A percentile compares a stretch with the other conserved stretches of the same genome.
Conservation (phyloP, 2,888 invertebrate species). For the Amiota mariae region DNA sequence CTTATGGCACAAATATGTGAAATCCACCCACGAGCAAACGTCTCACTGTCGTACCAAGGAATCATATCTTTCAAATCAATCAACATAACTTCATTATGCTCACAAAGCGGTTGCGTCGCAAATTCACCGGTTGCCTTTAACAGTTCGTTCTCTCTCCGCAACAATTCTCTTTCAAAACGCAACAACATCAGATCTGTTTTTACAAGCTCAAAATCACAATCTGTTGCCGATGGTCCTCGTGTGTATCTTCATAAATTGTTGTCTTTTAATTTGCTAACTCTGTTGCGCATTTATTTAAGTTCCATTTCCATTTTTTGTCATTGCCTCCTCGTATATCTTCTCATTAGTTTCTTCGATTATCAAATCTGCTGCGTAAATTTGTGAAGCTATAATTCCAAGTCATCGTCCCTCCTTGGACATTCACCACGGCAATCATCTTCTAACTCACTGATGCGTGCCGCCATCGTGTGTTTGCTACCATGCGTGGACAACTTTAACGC, state of each 20-base stretch:
- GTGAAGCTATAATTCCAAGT: too few species aligned
- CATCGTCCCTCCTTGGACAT: background rate
- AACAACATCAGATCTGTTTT: background rate
- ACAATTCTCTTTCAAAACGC: too few species aligned
- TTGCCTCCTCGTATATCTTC: background rate
- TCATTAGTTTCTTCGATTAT: background rate
- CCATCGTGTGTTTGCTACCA: background rate
- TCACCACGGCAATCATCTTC: background rate
- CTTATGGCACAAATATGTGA: too few species aligned
- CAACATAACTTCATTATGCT: background rate
- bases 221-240: background rate
- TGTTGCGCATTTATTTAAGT: background rate
- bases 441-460: background rate
- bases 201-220: background rate
- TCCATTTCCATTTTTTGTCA: background rate
- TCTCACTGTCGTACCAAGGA: background rate
- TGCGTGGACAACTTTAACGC: too few species aligned
- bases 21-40: too few species aligned
- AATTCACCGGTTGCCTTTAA: background rate
- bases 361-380: background rate
- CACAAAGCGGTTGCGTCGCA: background rate
- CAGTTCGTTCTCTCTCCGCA: background rate
- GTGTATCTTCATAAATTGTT: background rate
- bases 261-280: background rate
- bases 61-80: background rate